phyloP scores from a whole-genome alignment of 2,797 vertebrate genomes.

The Malacoctenus gilli region DNA sequence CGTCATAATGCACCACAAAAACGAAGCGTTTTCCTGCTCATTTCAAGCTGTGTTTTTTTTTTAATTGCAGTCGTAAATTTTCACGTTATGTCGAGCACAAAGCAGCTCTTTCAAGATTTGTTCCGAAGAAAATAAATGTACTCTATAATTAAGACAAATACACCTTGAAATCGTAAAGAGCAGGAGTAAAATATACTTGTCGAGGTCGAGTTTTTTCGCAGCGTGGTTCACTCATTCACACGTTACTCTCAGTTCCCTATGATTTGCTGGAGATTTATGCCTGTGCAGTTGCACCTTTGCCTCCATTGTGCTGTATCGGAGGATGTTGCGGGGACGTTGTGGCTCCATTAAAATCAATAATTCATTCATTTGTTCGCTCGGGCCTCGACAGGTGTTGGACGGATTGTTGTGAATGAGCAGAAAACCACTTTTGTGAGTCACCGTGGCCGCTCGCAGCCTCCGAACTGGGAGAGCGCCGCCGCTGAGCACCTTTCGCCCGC shows the following conservation, averaged over 20 bases:
- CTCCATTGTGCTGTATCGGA: conserved; percentile 2
- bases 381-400: background rate
- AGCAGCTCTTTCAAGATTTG: too few species aligned
- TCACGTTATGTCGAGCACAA: too few species aligned
- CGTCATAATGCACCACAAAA: too few species aligned
- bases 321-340: conserved; percentile 21
- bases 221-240: background rate
- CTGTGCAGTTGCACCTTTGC: background rate
- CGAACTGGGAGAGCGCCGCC: conserved; percentile 64
- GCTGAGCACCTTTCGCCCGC: conserved; percentile 48
- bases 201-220: background rate
- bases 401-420: background rate
- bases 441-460: conserved; percentile 39
- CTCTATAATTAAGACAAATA: too few species aligned
- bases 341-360: background rate
- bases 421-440: conserved; percentile 16
- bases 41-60: too few species aligned
- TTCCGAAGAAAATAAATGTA: too few species aligned
- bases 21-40: too few species aligned
- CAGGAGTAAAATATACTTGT: too few species aligned
- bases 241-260: background rate
- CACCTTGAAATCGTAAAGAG: too few species aligned
- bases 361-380: conserved; percentile 5
- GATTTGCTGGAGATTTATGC: background rate
- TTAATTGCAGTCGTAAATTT: too few species aligned